These are phyloP conservation scores for Neria commutata DNA, from an alignment of 2,888 invertebrate species.

Conservation along the genomic window DNA sequence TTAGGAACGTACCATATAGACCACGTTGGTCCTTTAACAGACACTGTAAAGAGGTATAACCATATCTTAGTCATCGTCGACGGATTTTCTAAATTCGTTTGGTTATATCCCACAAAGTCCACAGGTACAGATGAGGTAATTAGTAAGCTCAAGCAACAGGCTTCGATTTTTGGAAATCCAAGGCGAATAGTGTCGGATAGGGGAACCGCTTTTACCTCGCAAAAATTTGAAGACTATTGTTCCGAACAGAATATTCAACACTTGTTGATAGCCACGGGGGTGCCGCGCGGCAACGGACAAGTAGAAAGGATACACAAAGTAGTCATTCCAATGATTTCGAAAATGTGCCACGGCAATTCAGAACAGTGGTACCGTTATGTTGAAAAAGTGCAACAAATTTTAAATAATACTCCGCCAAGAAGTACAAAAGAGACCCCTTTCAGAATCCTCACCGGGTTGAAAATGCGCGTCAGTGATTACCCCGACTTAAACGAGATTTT, in stretches of 20 bases:
- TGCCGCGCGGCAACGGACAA: conserved; percentile 49
- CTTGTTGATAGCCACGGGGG: conserved; percentile 40
- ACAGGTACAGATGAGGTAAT: conserved; percentile 42
- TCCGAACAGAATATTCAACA: conserved; percentile 39
- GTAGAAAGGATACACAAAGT: conserved; percentile 47
- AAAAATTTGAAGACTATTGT: conserved; percentile 47
- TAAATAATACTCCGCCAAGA: not conserved
- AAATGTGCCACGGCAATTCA: not conserved
- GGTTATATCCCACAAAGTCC: conserved; percentile 46
- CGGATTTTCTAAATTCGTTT: conserved; percentile 48
- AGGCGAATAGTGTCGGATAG: conserved; percentile 48
- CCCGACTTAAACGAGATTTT: not conserved
- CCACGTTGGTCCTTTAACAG: conserved; percentile 46
- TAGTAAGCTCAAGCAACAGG: conserved; percentile 26
- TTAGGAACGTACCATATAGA: conserved; percentile 46
- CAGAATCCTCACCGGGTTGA: not conserved
- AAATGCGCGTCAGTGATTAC: not conserved
- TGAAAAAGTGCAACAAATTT: conserved; percentile 9
- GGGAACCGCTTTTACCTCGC: conserved; percentile 52
- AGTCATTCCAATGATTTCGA: conserved; percentile 38
- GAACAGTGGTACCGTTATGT: not conserved
- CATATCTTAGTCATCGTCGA: conserved; percentile 48
- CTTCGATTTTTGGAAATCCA: conserved; percentile 27
- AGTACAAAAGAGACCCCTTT: not conserved
- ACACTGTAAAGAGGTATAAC: conserved; percentile 44